Percentiles rank a stretch among this genome's conserved stretches.
Conservation (phyloP, 64 coral and sea anemone genomes). For the Astreopora myriophthalma region DNA sequence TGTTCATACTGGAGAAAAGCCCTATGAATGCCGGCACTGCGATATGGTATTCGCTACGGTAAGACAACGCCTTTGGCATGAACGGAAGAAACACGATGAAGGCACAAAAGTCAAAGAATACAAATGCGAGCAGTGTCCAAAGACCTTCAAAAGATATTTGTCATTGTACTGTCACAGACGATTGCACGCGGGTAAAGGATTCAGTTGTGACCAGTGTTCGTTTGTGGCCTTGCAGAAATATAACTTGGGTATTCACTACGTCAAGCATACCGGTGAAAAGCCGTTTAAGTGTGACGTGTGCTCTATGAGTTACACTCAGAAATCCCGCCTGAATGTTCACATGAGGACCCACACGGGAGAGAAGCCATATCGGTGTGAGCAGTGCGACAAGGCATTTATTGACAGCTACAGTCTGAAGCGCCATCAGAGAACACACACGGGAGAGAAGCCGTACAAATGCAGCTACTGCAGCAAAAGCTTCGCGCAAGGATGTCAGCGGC, state of each 20-base stretch:
- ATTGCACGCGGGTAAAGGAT: background rate
- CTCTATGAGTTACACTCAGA: background rate
- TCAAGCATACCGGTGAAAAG: background rate
- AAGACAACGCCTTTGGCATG: background rate
- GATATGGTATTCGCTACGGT: background rate
- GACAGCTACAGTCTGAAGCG: background rate
- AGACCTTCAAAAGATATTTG: background rate
- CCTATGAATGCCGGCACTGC: background rate
- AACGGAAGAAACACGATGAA: background rate
- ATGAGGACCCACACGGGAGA: background rate
- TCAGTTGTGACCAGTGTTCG: background rate
- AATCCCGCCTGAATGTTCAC: background rate
- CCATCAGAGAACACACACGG: background rate
- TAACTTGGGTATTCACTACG: background rate
- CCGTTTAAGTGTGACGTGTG: background rate
- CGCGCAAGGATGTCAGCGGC: background rate
- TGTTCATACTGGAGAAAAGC: conserved; percentile 18
- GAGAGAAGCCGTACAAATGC: conserved; percentile 6
- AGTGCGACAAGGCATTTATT: background rate
- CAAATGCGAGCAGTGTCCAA: background rate
- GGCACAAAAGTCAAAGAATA: background rate
- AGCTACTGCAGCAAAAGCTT: background rate
- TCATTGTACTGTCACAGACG: background rate
- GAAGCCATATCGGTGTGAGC: background rate
- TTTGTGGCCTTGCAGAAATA: background rate